Percentiles rank a stretch among this genome's conserved stretches.
These are phyloP conservation scores for Anguilla pacifica DNA, from an alignment of 2,797 vertebrate genomes.

Conservation along the genomic window DNA sequence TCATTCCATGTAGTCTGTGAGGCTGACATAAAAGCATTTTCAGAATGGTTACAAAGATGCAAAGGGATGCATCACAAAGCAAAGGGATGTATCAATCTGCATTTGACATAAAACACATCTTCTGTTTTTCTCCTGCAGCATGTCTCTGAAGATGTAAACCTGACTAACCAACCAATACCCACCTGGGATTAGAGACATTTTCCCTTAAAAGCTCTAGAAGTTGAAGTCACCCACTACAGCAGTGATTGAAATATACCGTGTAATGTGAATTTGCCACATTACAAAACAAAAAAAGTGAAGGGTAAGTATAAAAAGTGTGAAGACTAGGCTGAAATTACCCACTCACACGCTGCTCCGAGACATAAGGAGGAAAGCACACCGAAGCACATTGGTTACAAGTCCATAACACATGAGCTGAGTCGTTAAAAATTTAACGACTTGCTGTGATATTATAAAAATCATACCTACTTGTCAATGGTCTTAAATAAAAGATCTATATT, in stretches of 20 bases:
- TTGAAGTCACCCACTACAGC: background rate
- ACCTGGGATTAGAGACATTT: background rate
- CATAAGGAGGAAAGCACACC: background rate
- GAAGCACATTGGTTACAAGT: background rate
- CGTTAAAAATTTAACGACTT: background rate
- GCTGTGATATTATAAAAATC: background rate
- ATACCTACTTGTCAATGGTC: background rate
- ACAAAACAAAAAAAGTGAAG: background rate
- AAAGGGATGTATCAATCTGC: background rate
- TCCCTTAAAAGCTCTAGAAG: background rate
- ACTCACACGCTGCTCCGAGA: background rate
- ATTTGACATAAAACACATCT: background rate
- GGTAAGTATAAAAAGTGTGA: background rate
- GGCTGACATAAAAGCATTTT: background rate
- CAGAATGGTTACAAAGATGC: background rate
- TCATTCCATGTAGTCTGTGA: background rate
- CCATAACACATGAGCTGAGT: background rate
- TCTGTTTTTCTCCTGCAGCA: background rate
- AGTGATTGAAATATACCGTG: background rate
- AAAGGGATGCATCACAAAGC: background rate
- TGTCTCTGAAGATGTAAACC: background rate
- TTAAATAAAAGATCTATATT: background rate
- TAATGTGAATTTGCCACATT: background rate
- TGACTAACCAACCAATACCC: background rate
- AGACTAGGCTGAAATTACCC: background rate